Base-by-base conservation (phyloP, 2,888 invertebrate genomes). In the Hirtodrosophila histrioides region DNA sequence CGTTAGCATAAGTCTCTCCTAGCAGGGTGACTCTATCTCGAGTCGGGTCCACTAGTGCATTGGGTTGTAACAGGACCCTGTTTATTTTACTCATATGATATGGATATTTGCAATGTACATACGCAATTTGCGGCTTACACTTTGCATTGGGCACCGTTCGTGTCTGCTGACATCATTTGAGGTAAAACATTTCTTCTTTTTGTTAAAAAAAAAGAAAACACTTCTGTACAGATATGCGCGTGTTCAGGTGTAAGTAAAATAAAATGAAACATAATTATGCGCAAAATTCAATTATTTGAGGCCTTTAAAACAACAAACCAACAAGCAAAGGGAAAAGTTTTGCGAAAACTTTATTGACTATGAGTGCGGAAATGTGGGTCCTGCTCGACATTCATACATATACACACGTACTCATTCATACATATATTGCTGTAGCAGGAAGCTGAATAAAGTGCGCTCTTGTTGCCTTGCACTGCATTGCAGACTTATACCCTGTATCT, bases 211-310 rank as follows among this genome's bases (percentile, higher is more conserved):
- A 4, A 31, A 31, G 29, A 40, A 4, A 5, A 27, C 6, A 2
- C 3, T 41, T 1, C 7, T 8, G 41, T 23, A 11, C 41, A 27
- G 9, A 31, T 7, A 9, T 31, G 9, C 27, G 31, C 3, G 29
- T 33, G 36, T 1, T 4, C 35, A 41, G 41, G 41, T 55, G 46
- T 46, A 67, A 44, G 58, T 37, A 53, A 53, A 68, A 68, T 50
- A 68, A 61, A 55, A 69, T 27, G 45, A 57, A 63, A 68, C 50
- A 60, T 45, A 68, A 69, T 68, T 68, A 69, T 81, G 67, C 64
- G 46, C 60, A 48, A 75, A 82, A 82, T 75, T 85, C 74, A 82
- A 82, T 82, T 82, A 82, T 85, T 78, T 62, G 70, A 70, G 61
- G 54, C 82, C 81, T 81, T 70, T 62, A 71, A 65, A 81, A 49